A percentile compares a stretch with the other conserved stretches of the same genome.
phyloP scores from a whole-genome alignment of 2,113 vertebrate species.

The Thamnophis sirtalis region DNA sequence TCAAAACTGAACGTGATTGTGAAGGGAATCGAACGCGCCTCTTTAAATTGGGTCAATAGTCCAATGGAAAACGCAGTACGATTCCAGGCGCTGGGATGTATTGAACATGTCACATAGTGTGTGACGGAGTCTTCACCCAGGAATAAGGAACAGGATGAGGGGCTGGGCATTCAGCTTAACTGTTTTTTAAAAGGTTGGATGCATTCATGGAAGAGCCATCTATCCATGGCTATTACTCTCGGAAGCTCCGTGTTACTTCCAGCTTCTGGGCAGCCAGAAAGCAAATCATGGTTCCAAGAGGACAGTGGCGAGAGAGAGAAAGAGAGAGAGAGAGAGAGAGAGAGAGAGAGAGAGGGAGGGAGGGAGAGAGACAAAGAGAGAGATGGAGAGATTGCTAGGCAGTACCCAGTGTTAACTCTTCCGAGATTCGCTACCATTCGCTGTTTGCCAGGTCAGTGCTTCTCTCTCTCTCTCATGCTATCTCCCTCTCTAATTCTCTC shows the following conservation, averaged over 20 bases:
- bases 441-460: neutral
- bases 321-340: too few relatives aligned
- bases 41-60: neutral
- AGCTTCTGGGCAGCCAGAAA: neutral
- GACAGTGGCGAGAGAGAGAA: too few relatives aligned
- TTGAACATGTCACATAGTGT: neutral
- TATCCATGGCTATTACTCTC: neutral
- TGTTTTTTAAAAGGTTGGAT: neutral
- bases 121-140: neutral
- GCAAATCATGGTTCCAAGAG: neutral
- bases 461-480: too few relatives aligned
- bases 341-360: too few relatives aligned
- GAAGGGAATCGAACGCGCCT: neutral
- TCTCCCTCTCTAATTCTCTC: too few relatives aligned
- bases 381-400: neutral
- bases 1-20: neutral
- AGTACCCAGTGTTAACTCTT: neutral
- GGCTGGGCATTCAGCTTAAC: neutral
- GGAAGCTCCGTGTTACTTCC: neutral
- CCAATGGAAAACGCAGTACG: neutral
- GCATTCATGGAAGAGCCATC: neutral
- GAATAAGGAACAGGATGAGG: neutral
- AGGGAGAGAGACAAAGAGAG: too few relatives aligned
- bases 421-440: neutral
- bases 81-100: neutral